Percentiles rank a stretch among this genome's conserved stretches.
These are phyloP conservation scores for Bemisia tabaci DNA, from an alignment of 1,140 invertebrate genomes.

Conservation along the genomic window DNA sequence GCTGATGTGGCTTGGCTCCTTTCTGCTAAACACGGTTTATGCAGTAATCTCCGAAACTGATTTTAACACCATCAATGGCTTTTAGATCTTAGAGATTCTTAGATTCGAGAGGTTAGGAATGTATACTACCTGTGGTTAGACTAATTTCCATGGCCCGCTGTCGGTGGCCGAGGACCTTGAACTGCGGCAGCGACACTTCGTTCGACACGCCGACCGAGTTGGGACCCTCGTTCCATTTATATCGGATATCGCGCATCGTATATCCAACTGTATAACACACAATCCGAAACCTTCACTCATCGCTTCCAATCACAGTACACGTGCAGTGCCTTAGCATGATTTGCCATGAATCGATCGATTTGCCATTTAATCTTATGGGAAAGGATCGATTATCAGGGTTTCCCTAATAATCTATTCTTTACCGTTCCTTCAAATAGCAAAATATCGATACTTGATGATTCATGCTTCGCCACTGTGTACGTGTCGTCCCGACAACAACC, in stretches of 20 bases:
- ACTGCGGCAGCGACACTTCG: slow-evolving; percentile 85
- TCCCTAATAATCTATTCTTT: too few species aligned
- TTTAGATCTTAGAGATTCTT: too few species aligned
- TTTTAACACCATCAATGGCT: too few species aligned
- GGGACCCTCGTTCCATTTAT: slow-evolving; percentile 85
- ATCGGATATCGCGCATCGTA: slow-evolving; percentile 89
- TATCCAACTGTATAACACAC: slow-evolving; percentile 64
- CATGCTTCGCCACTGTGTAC: slow-evolving; percentile 1
- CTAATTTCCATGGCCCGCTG: slow-evolving; percentile 80
- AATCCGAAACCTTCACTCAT: not conserved
- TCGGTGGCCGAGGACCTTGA: slow-evolving; percentile 78
- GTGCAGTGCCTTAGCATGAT: not conserved
- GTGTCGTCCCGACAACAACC: not conserved
- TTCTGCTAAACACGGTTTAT: too few species aligned
- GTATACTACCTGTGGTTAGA: slow-evolving; percentile 67
- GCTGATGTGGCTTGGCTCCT: too few species aligned
- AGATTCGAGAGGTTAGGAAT: too few species aligned
- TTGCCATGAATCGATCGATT: too few species aligned
- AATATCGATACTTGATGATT: too few species aligned
- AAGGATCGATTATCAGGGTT: too few species aligned
- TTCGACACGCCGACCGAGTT: slow-evolving; percentile 79
- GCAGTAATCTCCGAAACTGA: too few species aligned
- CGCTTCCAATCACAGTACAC: slow-evolving; percentile 1
- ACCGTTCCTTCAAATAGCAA: slow-evolving; percentile 1
- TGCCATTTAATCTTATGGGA: too few species aligned